Evolutionary conservation across 2,888 invertebrate genomes (phyloP).

Genomic region (Sympetrum striolatum): DNA sequence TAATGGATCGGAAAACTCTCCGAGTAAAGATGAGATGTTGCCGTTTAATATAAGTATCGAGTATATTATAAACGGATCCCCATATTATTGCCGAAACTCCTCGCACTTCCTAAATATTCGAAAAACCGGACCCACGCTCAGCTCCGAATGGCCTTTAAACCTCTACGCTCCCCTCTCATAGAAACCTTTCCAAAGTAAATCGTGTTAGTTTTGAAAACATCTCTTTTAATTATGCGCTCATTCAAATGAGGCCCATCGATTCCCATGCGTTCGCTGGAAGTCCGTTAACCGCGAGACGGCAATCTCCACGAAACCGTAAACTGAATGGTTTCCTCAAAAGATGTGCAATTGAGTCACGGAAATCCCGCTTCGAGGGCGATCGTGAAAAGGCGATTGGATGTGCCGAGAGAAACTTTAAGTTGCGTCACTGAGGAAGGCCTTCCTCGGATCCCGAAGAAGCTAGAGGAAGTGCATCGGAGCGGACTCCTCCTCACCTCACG

Average conservation of each 20-base stretch:
- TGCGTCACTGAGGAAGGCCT: background rate
- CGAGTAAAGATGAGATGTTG: no score
- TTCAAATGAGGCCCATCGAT: background rate
- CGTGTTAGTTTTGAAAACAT: background rate
- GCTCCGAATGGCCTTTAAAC: no score
- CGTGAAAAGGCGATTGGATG: slow-evolving; percentile 34
- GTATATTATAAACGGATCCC: no score
- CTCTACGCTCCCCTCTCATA: background rate
- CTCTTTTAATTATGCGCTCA: background rate
- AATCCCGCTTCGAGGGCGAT: slow-evolving; percentile 38
- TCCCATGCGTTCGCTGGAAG: background rate
- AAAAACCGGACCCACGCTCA: no score
- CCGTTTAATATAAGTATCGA: no score
- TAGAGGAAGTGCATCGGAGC: no score
- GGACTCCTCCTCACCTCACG: no score
- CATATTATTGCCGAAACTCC: no score
- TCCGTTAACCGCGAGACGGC: background rate
- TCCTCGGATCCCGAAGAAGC: background rate
- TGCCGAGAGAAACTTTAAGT: background rate
- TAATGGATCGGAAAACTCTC: no score
- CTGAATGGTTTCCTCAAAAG: background rate
- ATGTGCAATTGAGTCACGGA: slow-evolving; percentile 37
- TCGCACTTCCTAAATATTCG: no score
- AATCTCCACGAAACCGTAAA: background rate
- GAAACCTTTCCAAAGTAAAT: background rate